phyloP scores from a whole-genome alignment of 2,888 invertebrate species.

The Disparrhopalites patrizii region DNA sequence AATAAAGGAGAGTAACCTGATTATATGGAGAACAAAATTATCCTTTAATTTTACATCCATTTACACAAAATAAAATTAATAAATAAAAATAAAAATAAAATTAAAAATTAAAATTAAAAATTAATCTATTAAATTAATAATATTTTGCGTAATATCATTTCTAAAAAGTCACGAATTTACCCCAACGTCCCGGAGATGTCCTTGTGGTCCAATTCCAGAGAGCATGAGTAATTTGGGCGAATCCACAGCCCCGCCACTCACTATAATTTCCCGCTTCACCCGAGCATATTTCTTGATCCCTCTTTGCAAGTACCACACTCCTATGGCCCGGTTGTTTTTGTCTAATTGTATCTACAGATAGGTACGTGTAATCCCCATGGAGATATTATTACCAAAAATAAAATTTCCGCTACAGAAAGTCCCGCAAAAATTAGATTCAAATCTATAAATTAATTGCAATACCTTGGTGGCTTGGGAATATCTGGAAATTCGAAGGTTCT shows the following conservation, averaged over 20 bases:
- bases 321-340: slow-evolving; percentile 1
- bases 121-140: too few species aligned
- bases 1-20: too few species aligned
- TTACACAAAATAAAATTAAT: too few species aligned
- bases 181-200: neutral
- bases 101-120: neutral
- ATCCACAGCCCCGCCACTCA: slow-evolving; percentile 1
- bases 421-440: too few species aligned
- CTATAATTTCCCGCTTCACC: slow-evolving; percentile 2
- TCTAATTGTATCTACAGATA: neutral
- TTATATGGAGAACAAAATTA: too few species aligned
- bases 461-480: slow-evolving; percentile 17
- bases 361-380: too few species aligned
- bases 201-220: slow-evolving; percentile 11
- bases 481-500: neutral
- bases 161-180: too few species aligned
- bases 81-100: neutral
- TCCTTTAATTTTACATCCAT: too few species aligned
- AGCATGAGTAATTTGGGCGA: slow-evolving; percentile 18
- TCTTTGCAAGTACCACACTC: neutral
- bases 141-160: too few species aligned
- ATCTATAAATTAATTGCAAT: neutral
- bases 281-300: neutral
- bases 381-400: too few species aligned
- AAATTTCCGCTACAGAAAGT: too few species aligned